Conservation (phyloP, 2,888 invertebrate genomes). For the Pemphredon lugubris region DNA sequence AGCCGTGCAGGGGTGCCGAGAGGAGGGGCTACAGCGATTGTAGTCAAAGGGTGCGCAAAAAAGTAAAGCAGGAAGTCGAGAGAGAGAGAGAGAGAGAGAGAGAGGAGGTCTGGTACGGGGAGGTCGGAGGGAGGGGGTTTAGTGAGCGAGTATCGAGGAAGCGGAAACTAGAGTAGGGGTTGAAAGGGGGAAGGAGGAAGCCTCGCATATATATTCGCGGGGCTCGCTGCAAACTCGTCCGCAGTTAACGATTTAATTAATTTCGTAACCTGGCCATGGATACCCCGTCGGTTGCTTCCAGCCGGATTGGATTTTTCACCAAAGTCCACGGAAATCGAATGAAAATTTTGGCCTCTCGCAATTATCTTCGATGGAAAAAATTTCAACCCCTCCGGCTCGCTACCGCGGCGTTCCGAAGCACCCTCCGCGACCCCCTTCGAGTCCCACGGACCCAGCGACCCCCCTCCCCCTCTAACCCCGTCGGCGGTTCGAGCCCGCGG, state of each 20-base stretch:
- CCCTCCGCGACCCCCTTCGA: no score
- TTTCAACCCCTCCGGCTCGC: not conserved
- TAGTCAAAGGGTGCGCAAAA: slow-evolving; percentile 21
- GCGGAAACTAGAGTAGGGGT: slow-evolving; percentile 7
- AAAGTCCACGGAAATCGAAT: slow-evolving; percentile 48
- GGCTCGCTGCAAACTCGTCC: slow-evolving; percentile 52
- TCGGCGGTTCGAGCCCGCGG: slow-evolving; percentile 31
- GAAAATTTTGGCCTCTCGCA: slow-evolving; percentile 37
- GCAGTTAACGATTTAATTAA: slow-evolving; percentile 76
- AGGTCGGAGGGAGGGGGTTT: slow-evolving; percentile 3
- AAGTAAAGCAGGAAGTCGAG: slow-evolving; percentile 17
- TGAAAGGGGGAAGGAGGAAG: slow-evolving; percentile 26
- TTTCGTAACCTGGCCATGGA: slow-evolving; percentile 70
- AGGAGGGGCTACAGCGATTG: not conserved
- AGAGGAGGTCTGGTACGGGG: no score
- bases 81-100: not conserved
- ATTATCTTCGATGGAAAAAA: slow-evolving; percentile 43
- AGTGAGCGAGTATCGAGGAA: not conserved
- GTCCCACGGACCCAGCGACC: not conserved
- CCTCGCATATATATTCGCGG: slow-evolving; percentile 38
- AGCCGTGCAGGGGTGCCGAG: slow-evolving; percentile 1
- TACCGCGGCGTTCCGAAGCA: slow-evolving; percentile 19
- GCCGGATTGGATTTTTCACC: slow-evolving; percentile 62
- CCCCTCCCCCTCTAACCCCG: slow-evolving; percentile 12
- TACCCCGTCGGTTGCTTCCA: slow-evolving; percentile 33